Evolutionary conservation across 2,888 invertebrate genomes (phyloP).

Genomic region (Pachydiplax longipennis): DNA sequence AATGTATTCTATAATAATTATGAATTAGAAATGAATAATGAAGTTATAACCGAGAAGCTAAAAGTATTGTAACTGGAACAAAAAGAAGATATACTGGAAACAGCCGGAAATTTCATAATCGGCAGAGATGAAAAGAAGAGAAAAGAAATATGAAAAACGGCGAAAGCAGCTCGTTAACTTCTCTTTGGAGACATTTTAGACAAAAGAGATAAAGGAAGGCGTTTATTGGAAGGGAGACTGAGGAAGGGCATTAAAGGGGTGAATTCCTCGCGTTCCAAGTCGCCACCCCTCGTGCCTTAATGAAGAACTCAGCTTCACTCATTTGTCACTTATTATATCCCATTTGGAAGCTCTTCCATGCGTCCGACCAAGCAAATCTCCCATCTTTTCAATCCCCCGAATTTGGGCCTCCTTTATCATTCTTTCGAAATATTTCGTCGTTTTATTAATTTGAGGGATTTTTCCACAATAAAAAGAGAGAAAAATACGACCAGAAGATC

Average conservation of each 20-base stretch:
- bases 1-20: no score
- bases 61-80: no score
- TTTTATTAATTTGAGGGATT: neutral
- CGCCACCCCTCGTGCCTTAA: slow-evolving; percentile 34
- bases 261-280: slow-evolving; percentile 37
- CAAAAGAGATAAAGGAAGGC: neutral
- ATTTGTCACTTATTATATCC: slow-evolving; percentile 43
- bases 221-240: neutral
- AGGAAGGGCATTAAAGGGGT: neutral
- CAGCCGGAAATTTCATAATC: no score
- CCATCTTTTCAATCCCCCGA: neutral
- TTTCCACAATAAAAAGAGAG: neutral
- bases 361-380: neutral
- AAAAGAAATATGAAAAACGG: neutral
- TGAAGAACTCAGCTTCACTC: slow-evolving; percentile 39
- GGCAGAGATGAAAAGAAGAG: no score
- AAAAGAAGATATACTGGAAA: no score
- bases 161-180: neutral
- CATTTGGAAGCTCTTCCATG: neutral
- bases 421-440: neutral
- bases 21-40: no score
- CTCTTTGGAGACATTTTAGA: neutral
- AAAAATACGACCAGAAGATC: neutral
- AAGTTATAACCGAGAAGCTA: no score
- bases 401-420: neutral